Conservation (phyloP, 2,113 vertebrate genomes). For the Scopus umbretta region DNA sequence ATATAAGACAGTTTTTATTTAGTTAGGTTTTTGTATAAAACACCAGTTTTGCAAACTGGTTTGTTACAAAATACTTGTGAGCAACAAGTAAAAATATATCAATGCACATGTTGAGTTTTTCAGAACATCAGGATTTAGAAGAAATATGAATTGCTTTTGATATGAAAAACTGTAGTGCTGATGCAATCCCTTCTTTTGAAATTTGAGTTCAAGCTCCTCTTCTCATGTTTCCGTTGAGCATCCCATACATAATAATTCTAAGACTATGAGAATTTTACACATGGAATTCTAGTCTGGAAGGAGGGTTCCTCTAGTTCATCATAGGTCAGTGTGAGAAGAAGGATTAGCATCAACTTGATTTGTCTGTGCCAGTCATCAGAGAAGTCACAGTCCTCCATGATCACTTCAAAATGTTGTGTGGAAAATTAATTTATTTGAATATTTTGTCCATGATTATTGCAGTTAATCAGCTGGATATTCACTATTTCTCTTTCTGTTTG, state of each 20-base stretch:
- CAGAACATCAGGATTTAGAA: neutral
- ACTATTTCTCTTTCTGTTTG: neutral
- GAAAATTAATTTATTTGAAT: neutral
- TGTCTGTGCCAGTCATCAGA: neutral
- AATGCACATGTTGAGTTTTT: neutral
- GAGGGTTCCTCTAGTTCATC: neutral
- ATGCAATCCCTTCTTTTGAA: neutral
- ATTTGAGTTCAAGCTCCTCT: neutral
- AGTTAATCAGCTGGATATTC: neutral
- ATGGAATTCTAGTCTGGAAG: neutral
- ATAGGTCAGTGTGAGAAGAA: neutral
- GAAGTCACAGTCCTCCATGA: neutral
- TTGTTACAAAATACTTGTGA: neutral
- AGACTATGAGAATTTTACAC: neutral
- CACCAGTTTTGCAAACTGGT: neutral
- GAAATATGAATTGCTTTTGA: neutral
- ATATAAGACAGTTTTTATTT: neutral
- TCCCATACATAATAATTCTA: neutral
- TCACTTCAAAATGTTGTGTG: neutral
- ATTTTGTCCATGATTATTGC: neutral
- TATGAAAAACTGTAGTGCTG: neutral
- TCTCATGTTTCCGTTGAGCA: neutral
- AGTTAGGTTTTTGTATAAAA: neutral
- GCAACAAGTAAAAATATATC: neutral
- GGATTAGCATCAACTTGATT: neutral